Percentiles rank a stretch among this genome's conserved stretches.
These are phyloP conservation scores for Drosophila siamana DNA, from an alignment of 2,888 invertebrate species.

Conservation along the genomic window DNA sequence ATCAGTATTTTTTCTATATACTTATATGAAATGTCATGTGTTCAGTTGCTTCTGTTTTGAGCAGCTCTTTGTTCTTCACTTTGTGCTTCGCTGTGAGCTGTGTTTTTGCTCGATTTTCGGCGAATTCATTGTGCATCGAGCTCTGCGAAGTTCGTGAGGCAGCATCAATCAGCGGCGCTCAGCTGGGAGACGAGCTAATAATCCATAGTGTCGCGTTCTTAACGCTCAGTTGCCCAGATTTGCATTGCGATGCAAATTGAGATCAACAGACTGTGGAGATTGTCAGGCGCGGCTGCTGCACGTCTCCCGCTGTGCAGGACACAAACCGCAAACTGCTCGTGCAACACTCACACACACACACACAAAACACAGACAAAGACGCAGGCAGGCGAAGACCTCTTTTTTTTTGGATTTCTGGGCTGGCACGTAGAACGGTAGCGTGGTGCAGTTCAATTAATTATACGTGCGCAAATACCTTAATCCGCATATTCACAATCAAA, in stretches of 20 bases:
- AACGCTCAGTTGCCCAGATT: constrained; percentile 56
- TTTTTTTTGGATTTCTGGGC: constrained; percentile 2
- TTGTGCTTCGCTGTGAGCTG: too few species aligned
- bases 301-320: constrained; percentile 17
- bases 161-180: constrained; percentile 29
- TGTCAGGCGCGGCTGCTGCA: constrained; percentile 35
- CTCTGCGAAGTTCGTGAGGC: constrained; percentile 5
- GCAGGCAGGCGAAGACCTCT: not conserved
- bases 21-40: too few species aligned
- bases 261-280: constrained; percentile 16
- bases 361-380: not conserved
- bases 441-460: constrained; percentile 80
- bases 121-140: too few species aligned
- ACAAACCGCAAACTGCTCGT: constrained; percentile 51
- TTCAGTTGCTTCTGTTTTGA: too few species aligned
- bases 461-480: constrained; percentile 81
- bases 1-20: too few species aligned
- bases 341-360: constrained; percentile 1
- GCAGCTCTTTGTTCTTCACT: too few species aligned
- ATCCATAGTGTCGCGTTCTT: constrained; percentile 46
- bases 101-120: too few species aligned
- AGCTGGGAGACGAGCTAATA: constrained; percentile 38
- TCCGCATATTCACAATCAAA: constrained; percentile 79
- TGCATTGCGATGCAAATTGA: constrained; percentile 60
- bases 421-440: constrained; percentile 52